Percentiles rank a stretch among this genome's conserved stretches.
These are phyloP conservation scores for Callorhinus ursinus DNA, from an alignment of 2,113 vertebrate species.

Conservation along the genomic window DNA sequence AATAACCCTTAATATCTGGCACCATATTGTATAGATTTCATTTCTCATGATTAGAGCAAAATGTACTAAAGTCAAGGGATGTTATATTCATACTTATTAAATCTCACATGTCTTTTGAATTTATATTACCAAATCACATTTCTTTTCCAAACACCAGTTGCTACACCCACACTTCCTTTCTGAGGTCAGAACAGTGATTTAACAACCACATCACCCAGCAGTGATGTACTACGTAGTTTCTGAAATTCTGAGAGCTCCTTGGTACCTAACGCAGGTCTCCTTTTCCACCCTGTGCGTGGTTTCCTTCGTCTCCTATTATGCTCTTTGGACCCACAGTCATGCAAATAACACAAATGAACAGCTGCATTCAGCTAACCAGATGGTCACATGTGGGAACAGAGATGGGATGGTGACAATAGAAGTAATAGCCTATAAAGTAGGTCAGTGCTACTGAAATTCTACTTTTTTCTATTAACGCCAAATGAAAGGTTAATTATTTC, in stretches of 20 bases:
- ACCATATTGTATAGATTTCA: neutral
- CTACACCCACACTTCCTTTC: neutral
- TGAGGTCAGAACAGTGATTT: neutral
- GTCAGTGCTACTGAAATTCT: slow-evolving; percentile 61
- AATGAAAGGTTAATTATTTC: slow-evolving; percentile 76
- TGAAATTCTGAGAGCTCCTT: slow-evolving; percentile 55
- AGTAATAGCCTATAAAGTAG: slow-evolving; percentile 60
- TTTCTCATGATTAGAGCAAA: neutral
- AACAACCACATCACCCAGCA: neutral
- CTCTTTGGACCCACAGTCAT: slow-evolving; percentile 57
- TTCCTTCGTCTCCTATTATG: slow-evolving; percentile 41
- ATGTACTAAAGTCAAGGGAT: neutral
- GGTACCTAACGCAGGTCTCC: slow-evolving; percentile 51
- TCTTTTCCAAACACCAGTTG: neutral
- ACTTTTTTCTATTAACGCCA: slow-evolving; percentile 54
- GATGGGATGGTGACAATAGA: slow-evolving; percentile 28
- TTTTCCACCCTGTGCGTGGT: neutral
- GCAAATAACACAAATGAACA: slow-evolving; percentile 61
- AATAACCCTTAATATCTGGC: neutral
- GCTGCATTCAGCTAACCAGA: slow-evolving; percentile 45
- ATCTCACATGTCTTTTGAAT: neutral
- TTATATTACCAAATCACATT: neutral
- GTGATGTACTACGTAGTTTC: slow-evolving; percentile 33
- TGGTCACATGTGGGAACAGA: slow-evolving; percentile 66
- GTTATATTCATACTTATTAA: neutral